These are phyloP conservation scores for Papilio glaucus DNA, from an alignment of 1,140 invertebrate genomes.

Conservation along the genomic window DNA sequence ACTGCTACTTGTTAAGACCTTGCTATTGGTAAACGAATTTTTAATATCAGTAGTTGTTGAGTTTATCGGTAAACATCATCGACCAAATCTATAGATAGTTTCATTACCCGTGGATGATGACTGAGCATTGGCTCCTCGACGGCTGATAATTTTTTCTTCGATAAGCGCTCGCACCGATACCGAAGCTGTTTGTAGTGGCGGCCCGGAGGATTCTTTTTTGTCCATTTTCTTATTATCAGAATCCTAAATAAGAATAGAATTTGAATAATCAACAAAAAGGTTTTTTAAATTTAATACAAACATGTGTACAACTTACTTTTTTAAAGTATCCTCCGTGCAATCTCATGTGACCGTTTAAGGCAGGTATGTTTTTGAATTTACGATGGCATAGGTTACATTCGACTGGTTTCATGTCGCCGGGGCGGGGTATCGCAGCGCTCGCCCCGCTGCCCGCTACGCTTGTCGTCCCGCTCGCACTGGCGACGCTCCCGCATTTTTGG, in stretches of 20 bases:
- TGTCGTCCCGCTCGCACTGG: slow-evolving; percentile 48
- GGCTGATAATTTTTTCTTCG: slow-evolving; percentile 96
- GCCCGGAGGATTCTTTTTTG: slow-evolving; percentile 91
- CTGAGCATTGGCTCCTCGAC: slow-evolving; percentile 82
- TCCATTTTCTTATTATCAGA: slow-evolving; percentile 93
- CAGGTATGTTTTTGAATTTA: slow-evolving; percentile 98
- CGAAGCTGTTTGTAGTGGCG: slow-evolving; percentile 93
- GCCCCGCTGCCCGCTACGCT: slow-evolving; percentile 45
- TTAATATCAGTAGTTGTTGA: no score
- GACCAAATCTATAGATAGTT: no score
- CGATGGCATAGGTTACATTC: slow-evolving; percentile 97
- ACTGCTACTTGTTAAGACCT: no score
- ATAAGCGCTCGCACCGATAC: slow-evolving; percentile 94
- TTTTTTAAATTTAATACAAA: slow-evolving; percentile 26
- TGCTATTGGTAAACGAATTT: no score
- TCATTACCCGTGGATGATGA: slow-evolving; percentile 60
- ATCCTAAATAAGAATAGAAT: slow-evolving; percentile 85
- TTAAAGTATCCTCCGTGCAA: slow-evolving; percentile 98
- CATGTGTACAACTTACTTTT: slow-evolving; percentile 86
- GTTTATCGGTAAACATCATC: no score
- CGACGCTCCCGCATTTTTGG: slow-evolving; percentile 60
- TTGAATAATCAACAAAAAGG: slow-evolving; percentile 37
- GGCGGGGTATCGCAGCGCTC: slow-evolving; percentile 38
- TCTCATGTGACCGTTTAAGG: slow-evolving; percentile 98
- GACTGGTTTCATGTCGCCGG: slow-evolving; percentile 88